A percentile compares a stretch with the other conserved stretches of the same genome.
These are phyloP conservation scores for Colius striatus DNA, from an alignment of 2,113 vertebrate genomes.

Conservation along the genomic window DNA sequence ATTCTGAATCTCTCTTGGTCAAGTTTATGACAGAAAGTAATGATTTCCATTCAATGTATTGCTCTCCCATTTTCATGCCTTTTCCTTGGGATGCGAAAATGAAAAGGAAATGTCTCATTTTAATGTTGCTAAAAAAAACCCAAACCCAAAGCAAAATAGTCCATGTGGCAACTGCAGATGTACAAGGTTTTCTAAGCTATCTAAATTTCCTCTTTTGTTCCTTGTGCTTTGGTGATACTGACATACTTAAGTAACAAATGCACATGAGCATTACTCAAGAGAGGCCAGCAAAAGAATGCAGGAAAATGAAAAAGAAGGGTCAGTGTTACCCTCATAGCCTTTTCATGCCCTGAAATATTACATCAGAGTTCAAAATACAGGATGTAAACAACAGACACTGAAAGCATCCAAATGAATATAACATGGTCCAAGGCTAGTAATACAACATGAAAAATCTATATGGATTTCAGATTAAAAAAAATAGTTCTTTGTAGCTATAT, in stretches of 20 bases:
- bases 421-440: not conserved
- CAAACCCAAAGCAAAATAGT: not conserved
- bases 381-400: slow-evolving; percentile 13
- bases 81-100: slow-evolving; percentile 26
- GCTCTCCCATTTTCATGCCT: not conserved
- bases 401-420: not conserved
- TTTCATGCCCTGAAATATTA: slow-evolving; percentile 1
- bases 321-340: not conserved
- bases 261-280: not conserved
- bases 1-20: not conserved
- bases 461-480: not conserved
- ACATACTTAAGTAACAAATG: not conserved
- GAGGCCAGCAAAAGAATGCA: slow-evolving; percentile 20
- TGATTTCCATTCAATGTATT: slow-evolving; percentile 6
- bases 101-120: not conserved
- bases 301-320: not conserved
- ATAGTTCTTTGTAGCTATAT: not conserved
- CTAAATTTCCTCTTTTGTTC: not conserved
- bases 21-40: not conserved
- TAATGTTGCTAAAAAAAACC: not conserved
- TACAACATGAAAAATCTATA: not conserved
- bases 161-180: not conserved
- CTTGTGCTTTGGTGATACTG: not conserved
- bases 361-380: slow-evolving; percentile 17
- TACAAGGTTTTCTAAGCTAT: not conserved